Conservation (phyloP, 92 coral and sea anemone species). For the Epizoanthus rinbou region DNA sequence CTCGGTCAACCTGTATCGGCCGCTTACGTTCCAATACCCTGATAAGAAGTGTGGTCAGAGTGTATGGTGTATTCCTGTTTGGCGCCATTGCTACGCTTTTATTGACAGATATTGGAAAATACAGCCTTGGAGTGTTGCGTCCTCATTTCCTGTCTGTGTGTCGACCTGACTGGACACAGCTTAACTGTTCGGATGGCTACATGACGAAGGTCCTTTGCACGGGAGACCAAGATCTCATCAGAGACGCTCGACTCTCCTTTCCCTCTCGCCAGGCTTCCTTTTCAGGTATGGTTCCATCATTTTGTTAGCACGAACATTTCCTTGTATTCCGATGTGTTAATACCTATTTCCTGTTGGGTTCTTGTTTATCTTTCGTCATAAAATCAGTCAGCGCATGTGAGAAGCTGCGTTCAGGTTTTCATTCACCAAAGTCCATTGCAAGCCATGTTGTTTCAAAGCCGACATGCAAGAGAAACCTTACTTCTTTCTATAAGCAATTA, state of each 20-base stretch:
- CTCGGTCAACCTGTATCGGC: neutral
- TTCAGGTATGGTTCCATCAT: slow-evolving; percentile 10
- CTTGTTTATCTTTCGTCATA: too few species aligned
- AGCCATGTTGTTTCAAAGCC: too few species aligned
- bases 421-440: too few species aligned
- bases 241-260: slow-evolving; percentile 43
- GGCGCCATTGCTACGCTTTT: slow-evolving; percentile 39
- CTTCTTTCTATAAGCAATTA: too few species aligned
- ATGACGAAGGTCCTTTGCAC: slow-evolving; percentile 45
- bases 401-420: too few species aligned
- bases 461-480: too few species aligned
- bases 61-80: slow-evolving; percentile 25
- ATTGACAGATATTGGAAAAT: slow-evolving; percentile 39
- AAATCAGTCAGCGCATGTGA: too few species aligned
- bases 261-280: slow-evolving; percentile 28
- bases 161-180: slow-evolving; percentile 37
- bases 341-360: too few species aligned
- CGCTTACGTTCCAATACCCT: neutral
- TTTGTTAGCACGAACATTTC: too few species aligned
- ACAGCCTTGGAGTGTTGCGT: slow-evolving; percentile 51
- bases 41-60: neutral
- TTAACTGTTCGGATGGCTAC: slow-evolving; percentile 50
- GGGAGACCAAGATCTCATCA: slow-evolving; percentile 41
- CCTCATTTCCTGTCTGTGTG: slow-evolving; percentile 54
- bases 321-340: too few species aligned